Conservation (phyloP, 2,888 invertebrate genomes). For the Hanleya hanleyi region DNA sequence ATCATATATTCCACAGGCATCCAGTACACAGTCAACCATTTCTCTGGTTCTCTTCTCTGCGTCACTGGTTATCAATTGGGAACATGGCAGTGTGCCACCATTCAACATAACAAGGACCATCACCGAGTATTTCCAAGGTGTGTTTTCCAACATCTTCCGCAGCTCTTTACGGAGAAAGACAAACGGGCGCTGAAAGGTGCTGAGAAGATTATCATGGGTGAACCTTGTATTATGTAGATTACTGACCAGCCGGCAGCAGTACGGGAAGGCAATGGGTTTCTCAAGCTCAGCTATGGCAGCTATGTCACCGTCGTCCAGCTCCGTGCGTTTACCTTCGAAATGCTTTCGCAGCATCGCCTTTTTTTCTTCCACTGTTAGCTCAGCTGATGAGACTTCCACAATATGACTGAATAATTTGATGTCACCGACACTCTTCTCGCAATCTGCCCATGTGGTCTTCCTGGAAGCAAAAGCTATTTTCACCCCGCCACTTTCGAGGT, state of each 20-base stretch:
- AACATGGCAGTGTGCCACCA: neutral
- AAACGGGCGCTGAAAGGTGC: neutral
- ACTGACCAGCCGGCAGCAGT: neutral
- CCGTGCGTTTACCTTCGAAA: neutral
- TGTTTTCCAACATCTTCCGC: neutral
- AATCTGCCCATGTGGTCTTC: neutral
- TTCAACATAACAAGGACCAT: neutral
- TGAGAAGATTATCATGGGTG: neutral
- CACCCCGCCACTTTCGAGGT: neutral
- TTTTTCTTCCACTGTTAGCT: neutral
- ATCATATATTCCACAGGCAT: neutral
- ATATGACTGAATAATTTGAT: neutral
- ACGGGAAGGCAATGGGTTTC: neutral
- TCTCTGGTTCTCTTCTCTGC: neutral
- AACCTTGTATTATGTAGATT: neutral
- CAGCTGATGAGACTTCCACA: neutral
- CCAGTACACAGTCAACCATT: neutral
- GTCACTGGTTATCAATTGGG: neutral
- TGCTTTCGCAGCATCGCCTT: neutral
- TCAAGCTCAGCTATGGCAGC: neutral
- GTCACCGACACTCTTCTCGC: neutral
- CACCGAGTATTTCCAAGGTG: neutral
- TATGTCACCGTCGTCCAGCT: neutral
- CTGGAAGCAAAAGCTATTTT: neutral
- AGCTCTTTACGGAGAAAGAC: neutral